Evolutionary conservation across 2,113 vertebrate species (phyloP), one percentile per base, ranked within the genome.

Genomic region (Lasiurus cinereus): DNA sequence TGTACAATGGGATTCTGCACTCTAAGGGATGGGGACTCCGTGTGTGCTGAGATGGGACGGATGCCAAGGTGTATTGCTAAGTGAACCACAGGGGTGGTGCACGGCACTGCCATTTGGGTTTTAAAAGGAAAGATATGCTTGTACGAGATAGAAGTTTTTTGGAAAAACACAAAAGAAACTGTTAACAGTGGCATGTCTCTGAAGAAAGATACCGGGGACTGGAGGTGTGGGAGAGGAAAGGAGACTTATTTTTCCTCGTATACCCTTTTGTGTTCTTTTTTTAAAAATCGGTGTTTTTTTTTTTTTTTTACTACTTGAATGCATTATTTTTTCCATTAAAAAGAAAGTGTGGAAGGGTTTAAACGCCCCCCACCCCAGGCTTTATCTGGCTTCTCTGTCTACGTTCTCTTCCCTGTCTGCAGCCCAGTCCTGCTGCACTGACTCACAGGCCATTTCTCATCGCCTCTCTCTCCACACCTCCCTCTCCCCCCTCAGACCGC

Each of bases 81-180:
- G 74, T 95, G 88, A 79, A 90, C 88, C 52, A 83, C 85, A n/a
- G 69, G 66, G 85, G 88, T 78, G 70, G 93, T 95, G 79, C 74
- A 79, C 52, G 24, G 73, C 22, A 19, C 88, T 94, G 80, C 88
- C 88, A 86, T 93, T 95, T 83, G 90, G 70, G 56, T 86, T 93
- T 94, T 94, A 48, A 91, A 94, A 92, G 80, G 86, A 59, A 91
- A 96, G 90, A 94, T 92, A 96, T 69, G 73, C 96, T 96, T 74
- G 73, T 88, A 83, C 0, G 36, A 94, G 94, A 93, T 94, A 94
- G 93, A 96, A 94, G 92, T 76, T 94, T 95, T 96, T 96, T 94
- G 85, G 90, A 94, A 86, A 96, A 88, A 93, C 91, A 95, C 94
- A 93, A 97, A 96, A 97, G 93, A 74, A 94, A 83, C 92, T 59